These are phyloP conservation scores for Magallana angulata DNA, from an alignment of 1,140 invertebrate genomes.

Conservation along the genomic window DNA sequence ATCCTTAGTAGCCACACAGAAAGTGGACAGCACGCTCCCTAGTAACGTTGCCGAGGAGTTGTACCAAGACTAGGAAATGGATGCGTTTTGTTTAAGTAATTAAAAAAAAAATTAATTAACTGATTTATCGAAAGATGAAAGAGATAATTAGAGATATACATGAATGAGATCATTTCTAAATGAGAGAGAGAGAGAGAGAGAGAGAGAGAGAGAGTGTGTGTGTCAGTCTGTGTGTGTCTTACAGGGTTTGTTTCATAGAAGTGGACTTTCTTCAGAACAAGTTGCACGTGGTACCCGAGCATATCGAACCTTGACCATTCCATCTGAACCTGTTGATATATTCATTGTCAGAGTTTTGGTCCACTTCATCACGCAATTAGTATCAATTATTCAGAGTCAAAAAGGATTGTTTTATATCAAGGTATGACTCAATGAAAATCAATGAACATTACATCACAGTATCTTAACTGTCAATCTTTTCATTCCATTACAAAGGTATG, in stretches of 20 bases:
- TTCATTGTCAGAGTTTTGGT: not conserved
- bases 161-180: not conserved
- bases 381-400: not conserved
- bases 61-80: conserved; percentile 1
- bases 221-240: not conserved
- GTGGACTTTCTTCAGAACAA: conserved; percentile 40
- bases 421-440: not conserved
- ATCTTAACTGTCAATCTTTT: not conserved
- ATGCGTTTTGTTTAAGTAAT: no score
- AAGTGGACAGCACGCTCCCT: not conserved
- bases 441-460: not conserved
- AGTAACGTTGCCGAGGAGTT: not conserved
- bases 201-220: no score
- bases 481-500: no score
- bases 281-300: conserved; percentile 28
- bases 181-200: no score
- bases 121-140: not conserved
- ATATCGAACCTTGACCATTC: conserved; percentile 25
- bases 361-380: not conserved
- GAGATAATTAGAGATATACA: not conserved
- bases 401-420: not conserved
- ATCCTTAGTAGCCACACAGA: conserved; percentile 22
- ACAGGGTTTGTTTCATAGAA: conserved; percentile 45
- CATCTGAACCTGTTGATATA: conserved; percentile 41
- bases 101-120: no score